These are phyloP conservation scores for Cephus rjabovi DNA, from an alignment of 2,888 invertebrate species.

Conservation along the genomic window DNA sequence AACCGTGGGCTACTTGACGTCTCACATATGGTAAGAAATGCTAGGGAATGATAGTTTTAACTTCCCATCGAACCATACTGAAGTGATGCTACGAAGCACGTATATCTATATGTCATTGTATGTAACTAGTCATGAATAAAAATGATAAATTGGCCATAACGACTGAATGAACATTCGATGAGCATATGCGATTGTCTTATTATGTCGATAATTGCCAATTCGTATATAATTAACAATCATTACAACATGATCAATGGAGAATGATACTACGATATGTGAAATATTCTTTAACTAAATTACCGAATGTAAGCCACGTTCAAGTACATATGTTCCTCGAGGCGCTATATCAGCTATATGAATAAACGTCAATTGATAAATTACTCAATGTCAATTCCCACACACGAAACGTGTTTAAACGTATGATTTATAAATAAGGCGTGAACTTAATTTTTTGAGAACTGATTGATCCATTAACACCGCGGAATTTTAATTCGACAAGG, in stretches of 20 bases:
- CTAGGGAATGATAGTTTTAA: background rate
- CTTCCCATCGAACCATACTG: background rate
- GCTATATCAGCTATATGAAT: background rate
- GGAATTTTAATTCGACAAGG: background rate
- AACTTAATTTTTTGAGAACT: background rate
- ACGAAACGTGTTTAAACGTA: background rate
- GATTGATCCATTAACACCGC: background rate
- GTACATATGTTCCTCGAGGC: background rate
- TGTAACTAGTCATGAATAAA: background rate
- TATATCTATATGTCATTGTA: background rate
- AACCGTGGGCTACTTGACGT: background rate
- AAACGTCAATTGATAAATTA: background rate
- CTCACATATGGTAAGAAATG: background rate
- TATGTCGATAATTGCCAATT: background rate
- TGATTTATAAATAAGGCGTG: background rate
- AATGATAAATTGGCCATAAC: background rate
- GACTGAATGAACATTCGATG: background rate
- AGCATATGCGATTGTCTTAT: background rate
- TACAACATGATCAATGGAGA: background rate
- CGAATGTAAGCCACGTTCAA: background rate
- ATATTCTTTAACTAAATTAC: background rate
- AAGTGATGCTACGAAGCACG: background rate
- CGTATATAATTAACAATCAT: background rate
- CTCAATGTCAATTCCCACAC: background rate
- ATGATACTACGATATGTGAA: background rate